A percentile compares a stretch with the other conserved stretches of the same genome.
Conservation (phyloP, 2,113 vertebrate genomes). For the Heterotilapia buettikoferi region DNA sequence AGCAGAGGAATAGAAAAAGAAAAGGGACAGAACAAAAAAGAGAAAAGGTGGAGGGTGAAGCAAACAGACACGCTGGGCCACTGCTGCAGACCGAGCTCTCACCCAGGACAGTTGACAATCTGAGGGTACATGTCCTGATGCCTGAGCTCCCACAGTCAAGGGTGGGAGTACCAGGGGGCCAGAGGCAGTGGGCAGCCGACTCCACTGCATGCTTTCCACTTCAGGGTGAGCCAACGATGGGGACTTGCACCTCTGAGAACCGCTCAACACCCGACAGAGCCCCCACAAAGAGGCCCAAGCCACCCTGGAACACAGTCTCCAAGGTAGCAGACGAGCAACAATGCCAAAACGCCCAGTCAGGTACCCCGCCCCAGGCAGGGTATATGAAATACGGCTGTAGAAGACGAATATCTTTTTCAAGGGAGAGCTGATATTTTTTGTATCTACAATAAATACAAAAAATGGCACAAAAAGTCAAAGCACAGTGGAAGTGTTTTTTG, state of each 20-base stretch:
- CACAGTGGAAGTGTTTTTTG: fast-evolving
- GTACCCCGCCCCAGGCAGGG: neutral
- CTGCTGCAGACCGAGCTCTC: neutral
- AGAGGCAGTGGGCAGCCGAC: neutral
- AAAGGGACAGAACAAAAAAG: neutral
- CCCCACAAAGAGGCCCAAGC: neutral
- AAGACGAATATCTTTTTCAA: neutral
- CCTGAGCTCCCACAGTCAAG: neutral
- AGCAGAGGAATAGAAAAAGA: neutral
- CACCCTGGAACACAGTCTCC: fast-evolving
- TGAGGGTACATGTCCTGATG: fast-evolving
- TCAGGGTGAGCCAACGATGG: fast-evolving
- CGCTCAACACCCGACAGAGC: neutral
- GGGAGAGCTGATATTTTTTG: neutral
- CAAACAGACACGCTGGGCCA: fast-evolving
- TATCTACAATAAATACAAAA: neutral
- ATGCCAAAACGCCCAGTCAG: neutral
- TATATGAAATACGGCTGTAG: neutral
- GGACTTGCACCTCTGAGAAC: neutral
- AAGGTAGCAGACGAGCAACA: neutral
- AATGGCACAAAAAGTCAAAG: neutral
- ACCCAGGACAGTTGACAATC: neutral
- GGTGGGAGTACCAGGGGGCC: neutral
- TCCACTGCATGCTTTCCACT: neutral
- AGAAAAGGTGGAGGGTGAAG: fast-evolving